Conservation (phyloP, 2,888 invertebrate species). For the Hyposoter dolosus region DNA sequence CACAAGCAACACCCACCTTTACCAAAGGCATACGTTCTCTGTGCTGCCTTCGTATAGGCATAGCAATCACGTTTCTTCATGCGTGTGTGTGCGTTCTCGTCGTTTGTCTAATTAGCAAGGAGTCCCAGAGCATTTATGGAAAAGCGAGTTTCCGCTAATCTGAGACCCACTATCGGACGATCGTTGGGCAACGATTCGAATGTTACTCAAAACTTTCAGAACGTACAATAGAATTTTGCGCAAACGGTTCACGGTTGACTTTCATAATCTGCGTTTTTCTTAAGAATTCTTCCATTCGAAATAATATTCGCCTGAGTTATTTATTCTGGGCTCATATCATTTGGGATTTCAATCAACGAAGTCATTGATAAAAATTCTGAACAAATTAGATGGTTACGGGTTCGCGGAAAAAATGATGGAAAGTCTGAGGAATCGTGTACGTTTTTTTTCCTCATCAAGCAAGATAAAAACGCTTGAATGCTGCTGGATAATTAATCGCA, state of each 20-base stretch:
- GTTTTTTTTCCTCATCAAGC: not conserved
- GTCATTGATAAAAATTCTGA: not conserved
- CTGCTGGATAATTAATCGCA: constrained; percentile 2
- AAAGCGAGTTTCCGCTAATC: constrained; percentile 83
- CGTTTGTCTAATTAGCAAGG: constrained; percentile 74
- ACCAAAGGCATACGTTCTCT: constrained; percentile 41
- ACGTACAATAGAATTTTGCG: not conserved
- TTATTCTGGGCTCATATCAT: not conserved
- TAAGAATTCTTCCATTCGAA: not conserved
- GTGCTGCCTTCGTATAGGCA: constrained; percentile 10
- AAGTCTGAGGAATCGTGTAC: not conserved
- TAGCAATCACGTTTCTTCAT: not conserved
- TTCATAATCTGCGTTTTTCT: not conserved
- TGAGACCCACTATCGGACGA: constrained; percentile 80
- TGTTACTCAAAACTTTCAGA: constrained; percentile 2
- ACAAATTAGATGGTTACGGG: not conserved
- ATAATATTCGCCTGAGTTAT: too few species aligned
- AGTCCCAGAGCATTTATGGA: constrained; percentile 76
- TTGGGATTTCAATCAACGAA: not conserved
- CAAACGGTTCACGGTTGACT: not conserved
- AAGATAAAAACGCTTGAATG: not conserved
- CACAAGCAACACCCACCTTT: constrained; percentile 29
- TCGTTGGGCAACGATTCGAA: constrained; percentile 82
- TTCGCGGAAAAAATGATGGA: not conserved
- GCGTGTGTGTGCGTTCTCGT: constrained; percentile 18